These are phyloP conservation scores for Dinocampus coccinellae DNA, from an alignment of 2,888 invertebrate genomes.

Conservation along the genomic window DNA sequence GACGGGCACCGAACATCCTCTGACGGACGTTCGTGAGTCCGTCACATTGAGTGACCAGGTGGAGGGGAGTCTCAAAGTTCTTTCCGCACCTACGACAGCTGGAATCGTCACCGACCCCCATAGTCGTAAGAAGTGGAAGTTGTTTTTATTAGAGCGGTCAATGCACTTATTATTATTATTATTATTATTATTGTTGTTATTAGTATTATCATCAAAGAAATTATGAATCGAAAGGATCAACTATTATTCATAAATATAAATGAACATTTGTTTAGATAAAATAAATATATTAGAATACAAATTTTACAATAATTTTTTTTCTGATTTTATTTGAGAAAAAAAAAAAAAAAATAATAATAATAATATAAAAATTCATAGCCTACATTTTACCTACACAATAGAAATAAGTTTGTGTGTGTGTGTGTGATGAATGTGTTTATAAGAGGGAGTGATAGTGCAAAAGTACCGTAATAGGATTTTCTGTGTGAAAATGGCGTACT, in stretches of 20 bases:
- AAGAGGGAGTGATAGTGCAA: slow-evolving; percentile 52
- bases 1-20: no score
- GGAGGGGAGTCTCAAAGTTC: no score
- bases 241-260: slow-evolving; percentile 28
- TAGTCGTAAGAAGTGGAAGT: slow-evolving; percentile 44
- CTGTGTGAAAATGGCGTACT: slow-evolving; percentile 59
- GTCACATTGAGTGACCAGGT: no score
- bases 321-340: no score
- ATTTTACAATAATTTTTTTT: no score
- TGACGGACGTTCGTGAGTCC: no score
- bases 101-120: no score
- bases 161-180: no score
- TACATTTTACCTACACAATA: slow-evolving; percentile 51
- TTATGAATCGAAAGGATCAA: slow-evolving; percentile 53
- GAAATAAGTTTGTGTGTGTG: not conserved
- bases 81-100: no score
- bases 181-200: no score
- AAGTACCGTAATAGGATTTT: slow-evolving; percentile 62
- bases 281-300: not conserved
- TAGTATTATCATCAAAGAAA: no score
- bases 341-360: no score
- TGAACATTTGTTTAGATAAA: slow-evolving; percentile 24
- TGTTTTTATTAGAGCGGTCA: slow-evolving; percentile 68
- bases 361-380: slow-evolving; percentile 47
- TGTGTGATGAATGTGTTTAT: slow-evolving; percentile 12